A percentile compares a stretch with the other conserved stretches of the same genome.
Conservation (phyloP, 2,888 invertebrate genomes). For the Ceriagrion tenellum region DNA sequence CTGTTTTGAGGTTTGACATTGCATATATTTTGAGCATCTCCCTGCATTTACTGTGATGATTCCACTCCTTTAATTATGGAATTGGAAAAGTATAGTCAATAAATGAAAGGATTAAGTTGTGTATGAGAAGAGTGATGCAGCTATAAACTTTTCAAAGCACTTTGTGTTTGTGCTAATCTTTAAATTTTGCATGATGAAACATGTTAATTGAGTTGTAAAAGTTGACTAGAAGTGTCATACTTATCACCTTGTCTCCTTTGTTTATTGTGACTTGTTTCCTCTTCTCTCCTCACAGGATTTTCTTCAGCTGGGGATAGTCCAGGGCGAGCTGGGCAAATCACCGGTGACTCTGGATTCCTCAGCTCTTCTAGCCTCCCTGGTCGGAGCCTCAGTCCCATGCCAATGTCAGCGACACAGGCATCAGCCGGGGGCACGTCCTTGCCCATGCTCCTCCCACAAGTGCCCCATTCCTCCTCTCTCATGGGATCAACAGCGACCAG, state of each 20-base stretch:
- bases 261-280: background rate
- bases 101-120: background rate
- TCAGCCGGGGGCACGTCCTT: constrained; percentile 20
- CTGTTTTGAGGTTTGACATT: background rate
- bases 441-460: constrained; percentile 50
- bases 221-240: background rate
- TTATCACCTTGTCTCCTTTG: background rate
- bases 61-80: too few species aligned
- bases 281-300: constrained; percentile 8
- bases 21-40: background rate
- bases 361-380: constrained; percentile 66
- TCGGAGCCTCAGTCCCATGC: constrained; percentile 67
- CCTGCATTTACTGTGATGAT: too few species aligned
- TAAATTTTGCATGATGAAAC: too few species aligned
- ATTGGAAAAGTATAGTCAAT: background rate
- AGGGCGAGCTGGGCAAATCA: constrained; percentile 23
- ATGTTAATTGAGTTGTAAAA: background rate
- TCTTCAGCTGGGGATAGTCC: constrained; percentile 60
- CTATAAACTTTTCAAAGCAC: background rate
- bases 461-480: constrained; percentile 51
- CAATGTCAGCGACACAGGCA: constrained; percentile 54
- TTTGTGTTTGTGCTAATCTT: too few species aligned
- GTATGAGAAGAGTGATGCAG: background rate
- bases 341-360: constrained; percentile 65
- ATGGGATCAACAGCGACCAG: constrained; percentile 29